A percentile compares a stretch with the other conserved stretches of the same genome.
Conservation (phyloP, 2,113 vertebrate species). For the Saguinus imperator region DNA sequence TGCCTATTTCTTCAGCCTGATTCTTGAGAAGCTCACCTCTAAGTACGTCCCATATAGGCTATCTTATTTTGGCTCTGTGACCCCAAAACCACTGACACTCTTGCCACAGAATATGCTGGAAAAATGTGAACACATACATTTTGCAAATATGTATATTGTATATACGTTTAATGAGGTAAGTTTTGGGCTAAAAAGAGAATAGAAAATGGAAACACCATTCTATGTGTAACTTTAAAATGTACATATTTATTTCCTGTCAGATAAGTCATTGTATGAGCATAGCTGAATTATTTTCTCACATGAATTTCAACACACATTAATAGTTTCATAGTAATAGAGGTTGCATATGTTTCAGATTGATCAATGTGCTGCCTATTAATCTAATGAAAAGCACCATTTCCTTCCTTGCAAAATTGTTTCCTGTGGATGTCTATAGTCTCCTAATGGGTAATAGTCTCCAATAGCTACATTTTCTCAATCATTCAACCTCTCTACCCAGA, state of each 20-base stretch:
- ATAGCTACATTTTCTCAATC: not conserved
- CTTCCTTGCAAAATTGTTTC: conserved; percentile 59
- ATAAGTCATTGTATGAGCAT: not conserved
- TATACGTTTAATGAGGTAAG: not conserved
- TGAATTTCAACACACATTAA: conserved; percentile 24
- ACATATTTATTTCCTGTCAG: not conserved
- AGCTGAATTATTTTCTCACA: not conserved
- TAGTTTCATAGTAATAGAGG: conserved; percentile 37
- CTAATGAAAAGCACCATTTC: conserved; percentile 50
- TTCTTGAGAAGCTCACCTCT: not conserved
- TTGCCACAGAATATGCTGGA: not conserved
- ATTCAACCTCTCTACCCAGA: not conserved
- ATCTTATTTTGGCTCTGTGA: not conserved
- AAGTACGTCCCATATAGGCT: not conserved
- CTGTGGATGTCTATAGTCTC: not conserved
- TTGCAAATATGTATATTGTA: not conserved
- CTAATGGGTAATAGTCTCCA: conserved; percentile 19
- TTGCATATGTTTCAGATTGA: conserved; percentile 38
- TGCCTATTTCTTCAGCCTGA: not conserved
- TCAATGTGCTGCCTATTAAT: conserved; percentile 45
- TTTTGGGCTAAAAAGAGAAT: not conserved
- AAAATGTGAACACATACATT: not conserved
- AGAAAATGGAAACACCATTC: not conserved
- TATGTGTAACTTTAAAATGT: not conserved
- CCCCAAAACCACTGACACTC: not conserved